Percentiles rank a stretch among this genome's conserved stretches.
Conservation (phyloP, 2,797 vertebrate genomes). For the Chaetophractus vellerosus region DNA sequence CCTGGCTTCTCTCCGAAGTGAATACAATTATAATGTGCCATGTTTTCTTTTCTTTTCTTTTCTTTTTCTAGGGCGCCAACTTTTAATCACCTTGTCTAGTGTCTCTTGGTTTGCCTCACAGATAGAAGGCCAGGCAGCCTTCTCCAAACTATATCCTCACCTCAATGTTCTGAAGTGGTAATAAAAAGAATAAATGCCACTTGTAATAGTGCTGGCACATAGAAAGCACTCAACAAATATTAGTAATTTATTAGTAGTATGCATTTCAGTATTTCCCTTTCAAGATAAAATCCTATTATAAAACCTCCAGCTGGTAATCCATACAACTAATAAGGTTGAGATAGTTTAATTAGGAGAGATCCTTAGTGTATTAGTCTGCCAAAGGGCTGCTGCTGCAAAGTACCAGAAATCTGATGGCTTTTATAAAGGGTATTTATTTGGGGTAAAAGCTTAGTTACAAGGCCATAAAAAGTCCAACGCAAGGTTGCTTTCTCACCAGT, state of each 20-base stretch:
- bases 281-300: not conserved
- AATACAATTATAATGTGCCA: not conserved
- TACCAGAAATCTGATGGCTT: too few species aligned
- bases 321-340: not conserved
- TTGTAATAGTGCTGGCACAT: not conserved
- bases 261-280: not conserved
- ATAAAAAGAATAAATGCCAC: not conserved
- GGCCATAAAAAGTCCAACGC: too few species aligned
- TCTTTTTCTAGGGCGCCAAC: not conserved
- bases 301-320: not conserved
- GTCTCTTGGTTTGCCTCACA: not conserved
- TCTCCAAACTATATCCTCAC: not conserved
- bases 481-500: too few species aligned
- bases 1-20: not conserved
- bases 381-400: too few species aligned
- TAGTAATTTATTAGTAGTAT: not conserved
- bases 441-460: too few species aligned
- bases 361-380: not conserved
- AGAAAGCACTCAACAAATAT: not conserved
- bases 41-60: too few species aligned
- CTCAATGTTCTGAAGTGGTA: not conserved
- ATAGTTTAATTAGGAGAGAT: not conserved
- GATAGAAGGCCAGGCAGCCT: not conserved
- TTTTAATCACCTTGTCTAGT: not conserved
- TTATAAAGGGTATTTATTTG: too few species aligned